A percentile compares a stretch with the other conserved stretches of the same genome.
Evolutionary conservation across 2,888 invertebrate genomes (phyloP).

Genomic region (Pseudococcus viburni): DNA sequence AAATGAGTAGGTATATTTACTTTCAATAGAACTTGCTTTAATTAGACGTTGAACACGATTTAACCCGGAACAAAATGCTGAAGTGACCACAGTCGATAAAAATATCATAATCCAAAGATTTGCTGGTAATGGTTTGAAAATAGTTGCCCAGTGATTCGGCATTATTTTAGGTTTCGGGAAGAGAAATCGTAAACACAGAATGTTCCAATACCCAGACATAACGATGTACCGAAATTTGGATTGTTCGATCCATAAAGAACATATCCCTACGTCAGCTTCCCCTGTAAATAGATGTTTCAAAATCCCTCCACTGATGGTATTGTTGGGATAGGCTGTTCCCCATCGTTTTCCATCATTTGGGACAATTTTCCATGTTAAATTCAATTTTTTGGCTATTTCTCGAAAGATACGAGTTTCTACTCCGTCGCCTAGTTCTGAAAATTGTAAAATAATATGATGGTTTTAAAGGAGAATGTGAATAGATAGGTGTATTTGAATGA

Average conservation of each 20-base stretch:
- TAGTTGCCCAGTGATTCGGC: conserved; percentile 66
- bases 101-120: conserved; percentile 67
- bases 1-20: not conserved
- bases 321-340: conserved; percentile 66
- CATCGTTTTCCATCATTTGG: conserved; percentile 65
- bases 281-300: conserved; percentile 57
- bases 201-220: conserved; percentile 67
- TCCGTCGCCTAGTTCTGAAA: conserved; percentile 66
- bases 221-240: conserved; percentile 59
- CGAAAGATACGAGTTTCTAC: conserved; percentile 67
- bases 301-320: conserved; percentile 67
- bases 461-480: too few relatives aligned
- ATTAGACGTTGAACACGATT: conserved; percentile 11
- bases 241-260: conserved; percentile 67
- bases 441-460: not conserved
- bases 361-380: conserved; percentile 63
- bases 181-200: conserved; percentile 67
- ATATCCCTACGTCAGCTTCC: conserved; percentile 67
- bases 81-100: conserved; percentile 45
- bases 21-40: not conserved
- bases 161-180: conserved; percentile 67
- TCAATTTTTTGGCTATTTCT: conserved; percentile 67
- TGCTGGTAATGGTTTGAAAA: conserved; percentile 67
- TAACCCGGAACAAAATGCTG: conserved; percentile 23
- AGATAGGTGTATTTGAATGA: too few relatives aligned